A percentile compares a stretch with the other conserved stretches of the same genome.
Evolutionary conservation across 2,113 vertebrate genomes (phyloP).

Genomic region (Rhynchopsitta pachyrhyncha): DNA sequence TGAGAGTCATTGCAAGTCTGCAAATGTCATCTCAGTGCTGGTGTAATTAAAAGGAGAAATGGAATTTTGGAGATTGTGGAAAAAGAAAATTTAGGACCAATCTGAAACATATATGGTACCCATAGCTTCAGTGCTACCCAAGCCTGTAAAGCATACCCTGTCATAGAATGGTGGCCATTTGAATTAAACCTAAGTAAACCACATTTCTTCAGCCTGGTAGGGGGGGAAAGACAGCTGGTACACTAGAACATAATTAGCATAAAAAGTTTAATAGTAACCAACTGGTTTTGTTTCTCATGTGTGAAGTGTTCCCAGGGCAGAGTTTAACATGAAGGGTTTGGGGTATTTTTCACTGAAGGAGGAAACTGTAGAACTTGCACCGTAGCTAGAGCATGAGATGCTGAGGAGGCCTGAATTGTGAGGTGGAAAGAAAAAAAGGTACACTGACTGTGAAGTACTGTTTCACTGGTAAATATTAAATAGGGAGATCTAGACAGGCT

Average conservation of each 20-base stretch:
- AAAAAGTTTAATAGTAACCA: not conserved
- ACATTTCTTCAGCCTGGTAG: not conserved
- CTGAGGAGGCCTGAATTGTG: not conserved
- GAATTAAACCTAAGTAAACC: not conserved
- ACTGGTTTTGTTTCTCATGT: not conserved
- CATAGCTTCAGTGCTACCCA: not conserved
- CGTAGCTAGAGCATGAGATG: not conserved
- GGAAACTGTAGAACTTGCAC: not conserved
- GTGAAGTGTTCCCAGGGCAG: not conserved
- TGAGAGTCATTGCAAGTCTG: not conserved
- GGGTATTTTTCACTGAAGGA: not conserved
- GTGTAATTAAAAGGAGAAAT: not conserved
- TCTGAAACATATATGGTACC: not conserved
- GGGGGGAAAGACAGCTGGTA: not conserved
- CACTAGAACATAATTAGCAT: not conserved
- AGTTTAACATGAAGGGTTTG: not conserved
- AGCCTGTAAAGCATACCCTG: not conserved
- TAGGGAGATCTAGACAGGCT: not conserved
- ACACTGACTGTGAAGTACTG: not conserved
- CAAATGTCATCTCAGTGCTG: fast-evolving
- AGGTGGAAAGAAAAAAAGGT: not conserved
- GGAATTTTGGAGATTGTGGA: not conserved
- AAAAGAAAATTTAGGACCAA: not conserved
- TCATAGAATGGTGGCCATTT: not conserved
- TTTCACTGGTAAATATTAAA: not conserved